These are phyloP conservation scores for Meda fulgida DNA, from an alignment of 2,797 vertebrate genomes.

Conservation along the genomic window DNA sequence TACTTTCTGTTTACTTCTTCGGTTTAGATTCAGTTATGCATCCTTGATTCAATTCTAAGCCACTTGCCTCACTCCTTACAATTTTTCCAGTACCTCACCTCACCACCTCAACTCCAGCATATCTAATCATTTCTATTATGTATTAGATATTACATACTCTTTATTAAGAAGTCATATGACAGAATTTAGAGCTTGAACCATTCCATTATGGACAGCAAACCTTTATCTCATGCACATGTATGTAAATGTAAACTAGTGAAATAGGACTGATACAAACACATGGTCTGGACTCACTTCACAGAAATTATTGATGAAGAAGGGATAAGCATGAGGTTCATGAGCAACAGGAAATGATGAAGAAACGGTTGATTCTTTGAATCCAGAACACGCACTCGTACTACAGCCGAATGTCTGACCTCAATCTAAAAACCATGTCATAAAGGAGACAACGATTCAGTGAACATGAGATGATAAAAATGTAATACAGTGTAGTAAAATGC, in stretches of 20 bases:
- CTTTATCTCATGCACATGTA: background rate
- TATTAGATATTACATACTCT: background rate
- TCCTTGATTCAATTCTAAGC: background rate
- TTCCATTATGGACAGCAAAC: background rate
- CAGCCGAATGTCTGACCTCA: slow-evolving; percentile 71
- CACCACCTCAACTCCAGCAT: background rate
- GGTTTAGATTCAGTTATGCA: background rate
- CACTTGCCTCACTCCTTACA: background rate
- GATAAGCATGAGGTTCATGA: slow-evolving; percentile 73
- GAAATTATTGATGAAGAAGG: slow-evolving; percentile 70
- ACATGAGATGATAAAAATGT: background rate
- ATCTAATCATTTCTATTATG: background rate
- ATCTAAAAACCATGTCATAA: slow-evolving; percentile 63
- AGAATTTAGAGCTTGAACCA: background rate
- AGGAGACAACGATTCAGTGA: background rate
- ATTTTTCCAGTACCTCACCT: background rate
- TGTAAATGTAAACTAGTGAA: slow-evolving; percentile 1
- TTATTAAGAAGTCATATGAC: background rate
- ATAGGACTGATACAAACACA: background rate
- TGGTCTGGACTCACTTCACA: slow-evolving; percentile 67
- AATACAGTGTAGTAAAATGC: background rate
- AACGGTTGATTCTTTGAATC: slow-evolving; percentile 67
- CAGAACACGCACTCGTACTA: slow-evolving; percentile 69
- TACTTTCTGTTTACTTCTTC: background rate
- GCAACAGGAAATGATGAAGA: slow-evolving; percentile 69